phyloP scores from a whole-genome alignment of 2,113 vertebrate species.

The Melanotaenia duboulayi region DNA sequence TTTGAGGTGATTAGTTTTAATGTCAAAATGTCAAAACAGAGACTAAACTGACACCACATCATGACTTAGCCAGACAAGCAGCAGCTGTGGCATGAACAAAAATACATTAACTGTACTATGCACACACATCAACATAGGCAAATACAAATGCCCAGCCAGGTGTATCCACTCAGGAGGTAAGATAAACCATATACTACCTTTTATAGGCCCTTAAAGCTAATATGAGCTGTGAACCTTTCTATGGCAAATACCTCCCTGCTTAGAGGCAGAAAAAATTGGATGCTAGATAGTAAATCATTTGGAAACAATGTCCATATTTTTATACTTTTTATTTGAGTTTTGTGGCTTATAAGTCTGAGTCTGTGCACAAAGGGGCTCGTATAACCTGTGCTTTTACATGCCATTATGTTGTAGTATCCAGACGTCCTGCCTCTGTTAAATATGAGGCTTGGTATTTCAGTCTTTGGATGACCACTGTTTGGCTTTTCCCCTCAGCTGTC shows the following conservation, averaged over 20 bases:
- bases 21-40: slow-evolving; percentile 58
- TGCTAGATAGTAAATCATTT: slow-evolving; percentile 58
- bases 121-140: slow-evolving; percentile 21
- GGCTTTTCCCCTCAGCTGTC: slow-evolving; percentile 38
- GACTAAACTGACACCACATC: slow-evolving; percentile 36
- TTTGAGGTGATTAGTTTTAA: slow-evolving; percentile 51
- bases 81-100: slow-evolving; percentile 15
- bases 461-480: slow-evolving; percentile 37
- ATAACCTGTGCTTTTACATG: slow-evolving; percentile 52
- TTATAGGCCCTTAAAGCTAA: slow-evolving; percentile 53
- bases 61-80: slow-evolving; percentile 20
- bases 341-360: slow-evolving; percentile 64
- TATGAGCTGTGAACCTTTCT: slow-evolving; percentile 56
- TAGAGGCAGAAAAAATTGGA: slow-evolving; percentile 43
- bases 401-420: slow-evolving; percentile 48
- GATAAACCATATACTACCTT: slow-evolving; percentile 34
- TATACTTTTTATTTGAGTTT: slow-evolving; percentile 59
- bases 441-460: slow-evolving; percentile 22
- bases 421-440: slow-evolving; percentile 47
- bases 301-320: slow-evolving; percentile 67
- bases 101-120: slow-evolving; percentile 19
- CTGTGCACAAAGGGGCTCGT: slow-evolving; percentile 40
- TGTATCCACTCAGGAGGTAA: slow-evolving; percentile 58
- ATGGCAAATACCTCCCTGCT: slow-evolving; percentile 56
- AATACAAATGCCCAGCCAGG: slow-evolving; percentile 51